phyloP scores from a whole-genome alignment of 2,113 vertebrate species.

The Patagioenas fasciata region DNA sequence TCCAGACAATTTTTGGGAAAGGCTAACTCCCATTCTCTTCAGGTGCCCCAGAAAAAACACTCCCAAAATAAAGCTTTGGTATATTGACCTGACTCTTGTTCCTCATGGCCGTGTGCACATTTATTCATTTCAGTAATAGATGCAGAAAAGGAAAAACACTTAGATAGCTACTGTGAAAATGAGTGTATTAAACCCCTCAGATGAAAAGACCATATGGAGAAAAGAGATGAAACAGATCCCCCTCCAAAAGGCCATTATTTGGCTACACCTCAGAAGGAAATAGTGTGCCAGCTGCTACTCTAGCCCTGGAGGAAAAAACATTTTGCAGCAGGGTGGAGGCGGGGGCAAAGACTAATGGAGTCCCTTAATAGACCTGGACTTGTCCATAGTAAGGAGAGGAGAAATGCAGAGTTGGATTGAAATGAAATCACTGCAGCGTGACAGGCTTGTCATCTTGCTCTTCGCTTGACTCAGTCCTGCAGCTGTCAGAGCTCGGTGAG shows the following conservation, averaged over 20 bases:
- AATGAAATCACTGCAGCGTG: not conserved
- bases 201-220: conserved; percentile 46
- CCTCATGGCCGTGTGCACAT: not conserved
- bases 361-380: conserved; percentile 8
- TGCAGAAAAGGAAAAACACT: not conserved
- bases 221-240: conserved; percentile 41
- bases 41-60: not conserved
- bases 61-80: not conserved
- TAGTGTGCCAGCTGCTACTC: conserved; percentile 46
- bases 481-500: accelerated
- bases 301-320: not conserved
- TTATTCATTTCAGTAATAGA: conserved; percentile 29
- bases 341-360: not conserved
- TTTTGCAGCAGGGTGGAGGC: not conserved
- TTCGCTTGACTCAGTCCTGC: not conserved
- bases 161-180: conserved; percentile 51
- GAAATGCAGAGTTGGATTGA: not conserved
- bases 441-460: not conserved
- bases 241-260: conserved; percentile 48
- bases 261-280: conserved; percentile 57
- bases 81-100: not conserved
- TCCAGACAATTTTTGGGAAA: not conserved
- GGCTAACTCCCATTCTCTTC: accelerated
- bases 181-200: conserved; percentile 16
- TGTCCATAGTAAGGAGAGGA: not conserved